Conservation (phyloP, 2,888 invertebrate genomes). For the Pelosia muscerda region DNA sequence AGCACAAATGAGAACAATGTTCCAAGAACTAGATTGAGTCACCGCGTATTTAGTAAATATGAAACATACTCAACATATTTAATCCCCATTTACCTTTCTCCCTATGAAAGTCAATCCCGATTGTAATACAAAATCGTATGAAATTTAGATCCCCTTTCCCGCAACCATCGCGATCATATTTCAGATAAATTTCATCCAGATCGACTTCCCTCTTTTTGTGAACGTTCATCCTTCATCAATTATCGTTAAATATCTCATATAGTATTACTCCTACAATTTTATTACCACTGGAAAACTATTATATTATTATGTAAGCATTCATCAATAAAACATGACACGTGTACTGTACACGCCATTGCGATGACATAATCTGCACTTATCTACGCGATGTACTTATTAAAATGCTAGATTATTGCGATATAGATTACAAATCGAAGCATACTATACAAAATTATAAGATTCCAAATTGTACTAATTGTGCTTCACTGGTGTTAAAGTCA, state of each 20-base stretch:
- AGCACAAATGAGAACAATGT: too few species aligned
- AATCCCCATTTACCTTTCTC: too few species aligned
- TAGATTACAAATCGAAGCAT: background rate
- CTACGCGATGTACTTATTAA: constrained; percentile 8
- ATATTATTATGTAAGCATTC: background rate
- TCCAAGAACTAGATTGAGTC: too few species aligned
- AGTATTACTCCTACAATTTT: background rate
- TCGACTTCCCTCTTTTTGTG: too few species aligned
- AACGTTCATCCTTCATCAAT: background rate
- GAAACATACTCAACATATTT: too few species aligned
- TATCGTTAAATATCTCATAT: background rate
- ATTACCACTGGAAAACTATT: constrained; percentile 14
- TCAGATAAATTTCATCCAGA: too few species aligned
- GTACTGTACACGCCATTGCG: constrained; percentile 4
- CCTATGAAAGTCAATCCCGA: too few species aligned
- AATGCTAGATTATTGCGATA: background rate
- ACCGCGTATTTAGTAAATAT: too few species aligned
- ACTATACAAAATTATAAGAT: background rate
- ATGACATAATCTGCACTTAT: constrained; percentile 19
- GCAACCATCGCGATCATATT: too few species aligned
- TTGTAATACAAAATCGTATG: too few species aligned
- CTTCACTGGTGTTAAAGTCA: background rate
- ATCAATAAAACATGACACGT: constrained; percentile 18
- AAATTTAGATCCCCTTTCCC: too few species aligned
- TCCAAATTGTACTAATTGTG: background rate